These are phyloP conservation scores for Sitobion miscanthi DNA, from an alignment of 1,140 invertebrate genomes.

Conservation along the genomic window DNA sequence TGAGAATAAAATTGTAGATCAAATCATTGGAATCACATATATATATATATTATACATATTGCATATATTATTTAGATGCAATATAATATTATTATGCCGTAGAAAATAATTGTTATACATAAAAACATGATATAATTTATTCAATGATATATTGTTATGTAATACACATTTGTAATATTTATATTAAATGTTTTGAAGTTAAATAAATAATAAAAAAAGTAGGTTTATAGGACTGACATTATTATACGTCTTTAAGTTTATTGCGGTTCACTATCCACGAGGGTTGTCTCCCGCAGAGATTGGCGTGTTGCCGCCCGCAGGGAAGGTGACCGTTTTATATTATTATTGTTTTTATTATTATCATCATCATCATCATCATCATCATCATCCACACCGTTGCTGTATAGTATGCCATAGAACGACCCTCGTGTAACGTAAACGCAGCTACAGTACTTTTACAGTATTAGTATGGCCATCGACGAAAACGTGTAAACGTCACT, in stretches of 20 bases:
- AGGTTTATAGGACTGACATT: neutral
- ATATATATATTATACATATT: neutral
- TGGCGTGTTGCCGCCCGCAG: neutral
- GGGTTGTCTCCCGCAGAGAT: neutral
- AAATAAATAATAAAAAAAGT: neutral
- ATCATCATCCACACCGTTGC: no score
- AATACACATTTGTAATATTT: neutral
- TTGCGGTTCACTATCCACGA: neutral
- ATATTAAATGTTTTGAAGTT: neutral
- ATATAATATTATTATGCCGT: neutral
- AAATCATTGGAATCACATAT: neutral
- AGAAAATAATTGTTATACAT: neutral
- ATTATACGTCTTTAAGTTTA: neutral
- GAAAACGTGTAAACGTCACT: neutral
- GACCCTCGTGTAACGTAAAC: neutral
- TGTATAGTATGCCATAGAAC: neutral
- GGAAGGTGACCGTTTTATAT: neutral
- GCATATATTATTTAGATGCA: neutral
- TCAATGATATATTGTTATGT: neutral
- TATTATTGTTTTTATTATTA: constrained; percentile 2
- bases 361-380: no score
- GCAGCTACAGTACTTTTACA: neutral
- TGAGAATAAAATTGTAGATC: no score
- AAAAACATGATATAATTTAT: neutral
- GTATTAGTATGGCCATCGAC: neutral